A percentile compares a stretch with the other conserved stretches of the same genome.
Conservation (phyloP, 2,797 vertebrate species). For the Apogon talboti region DNA sequence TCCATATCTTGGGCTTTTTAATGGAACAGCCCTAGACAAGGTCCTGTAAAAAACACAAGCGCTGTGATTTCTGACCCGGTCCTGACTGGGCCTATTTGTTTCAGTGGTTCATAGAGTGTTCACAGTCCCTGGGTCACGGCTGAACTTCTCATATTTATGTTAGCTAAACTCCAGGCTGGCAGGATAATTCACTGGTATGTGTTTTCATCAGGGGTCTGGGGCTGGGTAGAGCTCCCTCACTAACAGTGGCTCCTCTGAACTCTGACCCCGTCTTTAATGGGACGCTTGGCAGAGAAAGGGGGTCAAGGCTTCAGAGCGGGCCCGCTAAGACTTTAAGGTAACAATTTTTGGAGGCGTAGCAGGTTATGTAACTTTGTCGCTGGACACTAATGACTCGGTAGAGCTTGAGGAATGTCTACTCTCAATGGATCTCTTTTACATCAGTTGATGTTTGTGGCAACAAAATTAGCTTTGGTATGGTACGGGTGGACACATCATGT, state of each 20-base stretch:
- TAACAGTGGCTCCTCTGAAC: slow-evolving; percentile 63
- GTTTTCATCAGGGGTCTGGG: slow-evolving; percentile 72
- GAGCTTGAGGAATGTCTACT: slow-evolving; percentile 65
- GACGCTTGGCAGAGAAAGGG: slow-evolving; percentile 45
- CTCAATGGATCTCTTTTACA: slow-evolving; percentile 72
- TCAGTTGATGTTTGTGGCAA: slow-evolving; percentile 70
- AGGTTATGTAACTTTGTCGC: slow-evolving; percentile 71
- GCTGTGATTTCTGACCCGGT: slow-evolving; percentile 35
- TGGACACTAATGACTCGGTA: slow-evolving; percentile 58
- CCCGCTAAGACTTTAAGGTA: slow-evolving; percentile 65
- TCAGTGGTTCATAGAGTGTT: slow-evolving; percentile 40
- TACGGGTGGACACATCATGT: slow-evolving; percentile 57
- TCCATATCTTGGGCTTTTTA: slow-evolving; percentile 23
- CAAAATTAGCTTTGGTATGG: slow-evolving; percentile 67
- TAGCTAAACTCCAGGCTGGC: slow-evolving; percentile 61
- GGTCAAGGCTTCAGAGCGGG: slow-evolving; percentile 59
- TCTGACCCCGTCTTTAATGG: slow-evolving; percentile 69
- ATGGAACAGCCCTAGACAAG: neutral
- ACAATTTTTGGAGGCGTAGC: slow-evolving; percentile 72
- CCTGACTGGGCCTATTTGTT: slow-evolving; percentile 55
- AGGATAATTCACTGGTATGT: slow-evolving; percentile 71
- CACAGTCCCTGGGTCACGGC: slow-evolving; percentile 55
- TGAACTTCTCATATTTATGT: slow-evolving; percentile 77
- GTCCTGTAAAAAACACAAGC: slow-evolving; percentile 20
- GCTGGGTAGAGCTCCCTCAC: slow-evolving; percentile 54